Conservation (phyloP, 2,797 vertebrate genomes). For the Kryptopterus vitreolus region DNA sequence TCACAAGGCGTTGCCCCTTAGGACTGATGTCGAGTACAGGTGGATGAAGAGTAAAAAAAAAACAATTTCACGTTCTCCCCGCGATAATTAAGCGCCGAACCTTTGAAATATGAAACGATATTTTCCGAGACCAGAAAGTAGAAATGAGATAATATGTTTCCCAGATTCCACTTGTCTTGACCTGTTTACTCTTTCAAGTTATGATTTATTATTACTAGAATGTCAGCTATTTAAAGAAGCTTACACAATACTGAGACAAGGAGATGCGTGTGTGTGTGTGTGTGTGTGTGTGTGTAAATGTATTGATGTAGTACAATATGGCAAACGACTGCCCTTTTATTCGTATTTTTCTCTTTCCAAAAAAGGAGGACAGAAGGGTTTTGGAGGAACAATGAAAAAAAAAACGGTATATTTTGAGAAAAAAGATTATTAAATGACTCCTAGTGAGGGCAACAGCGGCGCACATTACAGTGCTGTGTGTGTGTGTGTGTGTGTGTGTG, state of each 20-base stretch:
- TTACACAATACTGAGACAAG: neutral
- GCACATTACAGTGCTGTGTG: neutral
- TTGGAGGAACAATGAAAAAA: slow-evolving; percentile 32
- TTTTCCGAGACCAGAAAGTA: neutral
- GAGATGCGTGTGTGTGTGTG: neutral
- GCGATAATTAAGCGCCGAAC: neutral
- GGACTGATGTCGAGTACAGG: no score
- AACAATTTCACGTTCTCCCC: neutral
- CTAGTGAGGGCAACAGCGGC: neutral
- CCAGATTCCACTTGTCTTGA: neutral
- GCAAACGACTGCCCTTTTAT: neutral
- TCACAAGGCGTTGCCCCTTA: no score
- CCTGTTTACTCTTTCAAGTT: neutral
- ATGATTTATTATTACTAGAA: neutral
- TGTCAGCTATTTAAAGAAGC: neutral
- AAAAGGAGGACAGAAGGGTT: neutral
- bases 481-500: slow-evolving; percentile 16
- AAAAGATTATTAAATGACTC: slow-evolving; percentile 24
- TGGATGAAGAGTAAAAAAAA: neutral
- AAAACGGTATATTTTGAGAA: slow-evolving; percentile 15
- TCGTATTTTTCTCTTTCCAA: neutral
- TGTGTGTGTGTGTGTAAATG: neutral
- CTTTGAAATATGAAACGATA: neutral
- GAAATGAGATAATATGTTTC: neutral
- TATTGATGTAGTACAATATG: neutral